Percentiles rank a stretch among this genome's conserved stretches.
Evolutionary conservation across 2,888 invertebrate genomes (phyloP).

Genomic region (Fragum whitleyi): DNA sequence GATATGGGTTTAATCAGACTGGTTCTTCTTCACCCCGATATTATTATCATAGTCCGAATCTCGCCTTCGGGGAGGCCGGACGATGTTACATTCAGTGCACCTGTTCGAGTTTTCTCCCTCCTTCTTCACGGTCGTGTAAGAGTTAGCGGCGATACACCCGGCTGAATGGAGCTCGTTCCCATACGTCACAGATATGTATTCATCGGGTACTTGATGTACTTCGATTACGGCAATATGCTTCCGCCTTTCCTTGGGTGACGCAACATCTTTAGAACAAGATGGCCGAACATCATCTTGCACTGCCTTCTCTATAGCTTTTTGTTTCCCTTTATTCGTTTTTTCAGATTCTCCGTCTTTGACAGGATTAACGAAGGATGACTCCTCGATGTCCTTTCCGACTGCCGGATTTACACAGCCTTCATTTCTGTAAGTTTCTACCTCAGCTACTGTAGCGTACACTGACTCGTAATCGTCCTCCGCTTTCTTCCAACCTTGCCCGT

Average conservation of each 20-base stretch:
- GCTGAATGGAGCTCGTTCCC: slow-evolving; percentile 5
- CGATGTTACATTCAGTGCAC: slow-evolving; percentile 47
- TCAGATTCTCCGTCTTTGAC: not conserved
- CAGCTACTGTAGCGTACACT: slow-evolving; percentile 56
- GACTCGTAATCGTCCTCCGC: slow-evolving; percentile 29
- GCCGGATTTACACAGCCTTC: slow-evolving; percentile 50
- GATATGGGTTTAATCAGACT: too few relatives aligned
- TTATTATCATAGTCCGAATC: slow-evolving; percentile 57
- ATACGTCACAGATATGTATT: slow-evolving; percentile 10
- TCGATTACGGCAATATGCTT: slow-evolving; percentile 48
- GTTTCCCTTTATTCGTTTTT: not conserved
- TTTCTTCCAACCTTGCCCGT: slow-evolving; percentile 56
- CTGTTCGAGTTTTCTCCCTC: not conserved
- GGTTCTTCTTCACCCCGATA: slow-evolving; percentile 33
- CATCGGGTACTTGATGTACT: slow-evolving; percentile 37
- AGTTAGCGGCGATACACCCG: not conserved
- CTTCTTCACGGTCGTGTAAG: slow-evolving; percentile 18
- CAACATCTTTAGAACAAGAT: not conserved
- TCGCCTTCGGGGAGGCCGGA: slow-evolving; percentile 47
- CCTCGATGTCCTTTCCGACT: slow-evolving; percentile 24
- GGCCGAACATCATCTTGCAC: not conserved
- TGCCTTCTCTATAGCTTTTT: not conserved
- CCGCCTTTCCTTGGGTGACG: not conserved
- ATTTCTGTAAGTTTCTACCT: slow-evolving; percentile 41
- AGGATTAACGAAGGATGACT: not conserved